phyloP scores from a whole-genome alignment of 2,888 invertebrate species.

The Chalcosyrphus nemorum region DNA sequence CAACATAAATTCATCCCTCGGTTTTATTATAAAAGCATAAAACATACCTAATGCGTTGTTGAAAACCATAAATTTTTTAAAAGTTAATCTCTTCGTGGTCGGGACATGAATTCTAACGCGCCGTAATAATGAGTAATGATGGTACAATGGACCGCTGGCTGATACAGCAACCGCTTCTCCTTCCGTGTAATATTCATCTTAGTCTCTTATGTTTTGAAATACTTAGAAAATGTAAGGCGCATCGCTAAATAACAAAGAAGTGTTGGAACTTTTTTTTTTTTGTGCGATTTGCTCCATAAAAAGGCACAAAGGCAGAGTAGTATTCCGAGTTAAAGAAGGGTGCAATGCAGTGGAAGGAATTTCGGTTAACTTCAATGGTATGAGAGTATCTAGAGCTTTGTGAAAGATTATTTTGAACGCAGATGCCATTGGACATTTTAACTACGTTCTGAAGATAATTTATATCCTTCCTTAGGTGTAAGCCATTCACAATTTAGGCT shows the following conservation, averaged over 20 bases:
- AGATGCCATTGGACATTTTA: not conserved
- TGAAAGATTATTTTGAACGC: not conserved
- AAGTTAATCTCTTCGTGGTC: conserved; percentile 74
- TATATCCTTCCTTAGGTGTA: not conserved
- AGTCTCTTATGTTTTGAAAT: conserved; percentile 47
- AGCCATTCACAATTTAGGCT: not conserved
- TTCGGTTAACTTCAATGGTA: not conserved
- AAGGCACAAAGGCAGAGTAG: conserved; percentile 28
- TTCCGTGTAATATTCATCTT: conserved; percentile 30
- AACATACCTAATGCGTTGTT: conserved; percentile 75
- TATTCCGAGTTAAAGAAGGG: conserved; percentile 51
- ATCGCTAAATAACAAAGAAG: conserved; percentile 57
- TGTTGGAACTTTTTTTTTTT: conserved; percentile 33
- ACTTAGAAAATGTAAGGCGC: conserved; percentile 11
- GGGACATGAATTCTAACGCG: conserved; percentile 70
- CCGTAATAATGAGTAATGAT: conserved; percentile 73
- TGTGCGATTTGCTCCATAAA: conserved; percentile 36
- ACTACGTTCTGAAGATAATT: conserved; percentile 44
- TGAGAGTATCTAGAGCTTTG: not conserved
- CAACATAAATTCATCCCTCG: conserved; percentile 70
- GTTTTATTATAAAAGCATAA: conserved; percentile 75
- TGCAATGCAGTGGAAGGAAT: conserved; percentile 36
- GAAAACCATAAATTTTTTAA: conserved; percentile 76
- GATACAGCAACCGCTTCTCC: not conserved
- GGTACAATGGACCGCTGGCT: conserved; percentile 58